Conservation (phyloP, 2,113 vertebrate genomes). For the Eupsittula cactorum region DNA sequence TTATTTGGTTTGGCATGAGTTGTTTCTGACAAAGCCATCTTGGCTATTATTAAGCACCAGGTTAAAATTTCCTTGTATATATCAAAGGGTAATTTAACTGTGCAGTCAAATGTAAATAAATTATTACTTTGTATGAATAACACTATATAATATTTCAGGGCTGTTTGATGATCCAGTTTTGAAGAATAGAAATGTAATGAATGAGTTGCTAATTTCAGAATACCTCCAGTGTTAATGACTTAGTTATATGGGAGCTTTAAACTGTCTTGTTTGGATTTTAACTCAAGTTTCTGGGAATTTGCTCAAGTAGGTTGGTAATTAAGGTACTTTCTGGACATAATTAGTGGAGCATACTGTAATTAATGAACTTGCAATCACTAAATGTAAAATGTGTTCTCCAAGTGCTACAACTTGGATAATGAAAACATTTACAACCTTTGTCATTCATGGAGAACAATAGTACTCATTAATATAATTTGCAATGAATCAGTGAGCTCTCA, state of each 20-base stretch:
- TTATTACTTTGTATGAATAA: constrained; percentile 15
- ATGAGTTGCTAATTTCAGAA: constrained; percentile 20
- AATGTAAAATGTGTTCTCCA: background rate
- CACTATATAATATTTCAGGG: background rate
- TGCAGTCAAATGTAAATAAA: constrained; percentile 50
- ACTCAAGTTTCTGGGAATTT: background rate
- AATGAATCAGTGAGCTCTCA: constrained; percentile 18
- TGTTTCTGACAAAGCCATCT: constrained; percentile 43
- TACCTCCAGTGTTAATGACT: constrained; percentile 5
- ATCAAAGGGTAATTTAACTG: constrained; percentile 57
- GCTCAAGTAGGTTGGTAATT: background rate
- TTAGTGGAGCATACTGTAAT: constrained; percentile 3
- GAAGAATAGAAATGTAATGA: background rate
- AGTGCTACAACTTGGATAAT: background rate
- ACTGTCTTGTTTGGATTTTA: constrained; percentile 22
- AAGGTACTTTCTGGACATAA: background rate
- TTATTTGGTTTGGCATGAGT: constrained; percentile 45
- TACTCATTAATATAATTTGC: constrained; percentile 31
- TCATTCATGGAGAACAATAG: constrained; percentile 47
- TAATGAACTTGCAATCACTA: background rate
- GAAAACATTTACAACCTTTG: constrained; percentile 26
- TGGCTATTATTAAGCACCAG: constrained; percentile 53
- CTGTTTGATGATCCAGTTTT: background rate
- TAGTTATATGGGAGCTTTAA: background rate
- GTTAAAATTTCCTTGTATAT: constrained; percentile 35